Conservation (phyloP, 2,113 vertebrate genomes). For the Parus major region DNA sequence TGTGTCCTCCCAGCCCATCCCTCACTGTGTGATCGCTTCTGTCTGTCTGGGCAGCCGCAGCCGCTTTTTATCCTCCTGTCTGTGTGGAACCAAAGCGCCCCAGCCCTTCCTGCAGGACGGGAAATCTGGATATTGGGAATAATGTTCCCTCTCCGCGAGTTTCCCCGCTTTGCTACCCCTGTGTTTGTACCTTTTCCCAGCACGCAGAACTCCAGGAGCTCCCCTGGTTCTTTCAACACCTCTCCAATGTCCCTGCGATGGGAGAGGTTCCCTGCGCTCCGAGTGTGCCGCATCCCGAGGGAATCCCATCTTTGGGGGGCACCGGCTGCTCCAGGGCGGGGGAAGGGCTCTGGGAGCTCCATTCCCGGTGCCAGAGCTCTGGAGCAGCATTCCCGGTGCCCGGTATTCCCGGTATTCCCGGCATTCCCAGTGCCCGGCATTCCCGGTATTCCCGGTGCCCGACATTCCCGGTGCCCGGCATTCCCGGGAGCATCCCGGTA, state of each 20-base stretch:
- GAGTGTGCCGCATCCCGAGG: neutral
- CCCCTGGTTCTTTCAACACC: accelerated
- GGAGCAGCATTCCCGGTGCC: neutral
- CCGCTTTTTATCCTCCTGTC: neutral
- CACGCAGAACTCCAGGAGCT: accelerated
- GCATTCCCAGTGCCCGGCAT: neutral
- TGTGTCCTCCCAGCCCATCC: accelerated
- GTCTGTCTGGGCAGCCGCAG: neutral
- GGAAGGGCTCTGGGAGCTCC: neutral
- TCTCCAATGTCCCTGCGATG: accelerated
- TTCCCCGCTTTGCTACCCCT: neutral
- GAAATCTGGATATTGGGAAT: neutral
- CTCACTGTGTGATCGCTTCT: accelerated
- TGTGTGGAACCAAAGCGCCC: neutral
- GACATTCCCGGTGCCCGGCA: neutral
- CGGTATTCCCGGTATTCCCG: no score
- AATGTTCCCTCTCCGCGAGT: accelerated
- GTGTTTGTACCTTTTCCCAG: no score
- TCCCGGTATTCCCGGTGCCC: neutral
- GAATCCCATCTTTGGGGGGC: neutral
- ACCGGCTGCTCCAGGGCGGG: accelerated
- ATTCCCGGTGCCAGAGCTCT: neutral
- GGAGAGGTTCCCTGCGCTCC: accelerated
- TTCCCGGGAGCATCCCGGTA: neutral
- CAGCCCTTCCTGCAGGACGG: neutral